Evolutionary conservation across 35 echinoderm and acorn worm species (phyloP), one percentile per base, ranked within the genome.

Genomic region (Ophiothrix spiculata): DNA sequence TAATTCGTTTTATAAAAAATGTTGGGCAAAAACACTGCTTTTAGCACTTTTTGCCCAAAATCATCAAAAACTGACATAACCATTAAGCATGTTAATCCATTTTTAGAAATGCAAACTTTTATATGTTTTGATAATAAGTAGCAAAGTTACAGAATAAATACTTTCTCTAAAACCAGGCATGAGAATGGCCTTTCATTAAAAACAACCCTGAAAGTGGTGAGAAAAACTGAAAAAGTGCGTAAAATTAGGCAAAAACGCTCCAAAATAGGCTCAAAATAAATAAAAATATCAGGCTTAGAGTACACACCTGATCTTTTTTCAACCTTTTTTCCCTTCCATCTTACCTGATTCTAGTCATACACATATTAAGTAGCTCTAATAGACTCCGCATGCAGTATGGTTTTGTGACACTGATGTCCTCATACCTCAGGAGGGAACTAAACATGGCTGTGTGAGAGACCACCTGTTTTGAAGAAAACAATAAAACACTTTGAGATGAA

Each of bases 341-440:
- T 69, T 80, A 95, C 90, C 79, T 92, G 36, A 96, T 88, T 38
- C 89, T 96, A 17, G 81, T 86, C 32, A 92, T 77, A 40, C 94
- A 96, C 10, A 84, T 36, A 16, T 32, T 76, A 21, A 96, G 76
- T 28, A 96, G 75, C 32, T 96, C 94, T 28, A 96, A 77, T 21
- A 96, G 64, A 74, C 94, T 92, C 35, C 86, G 88, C 94, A 96
- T 96, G 31, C 94, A 96, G 74, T 85, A 96, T 0, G 94, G 94
- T 63, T 90, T 37, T 21, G 80, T 96, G 36, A 92, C 83, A 56
- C 83, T 86, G 35, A 86, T 77, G 78, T 88, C 79, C 31, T 88
- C 86, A 78, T 96, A 92, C 45, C 88, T 92, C 32, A 76, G 60
- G 63, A 96, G 80, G 32, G 90, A 56, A 64, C 39, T 81, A 19